Percentiles rank a stretch among this genome's conserved stretches.
Conservation (phyloP, 2,797 vertebrate species). For the Coregonus suidteri region DNA sequence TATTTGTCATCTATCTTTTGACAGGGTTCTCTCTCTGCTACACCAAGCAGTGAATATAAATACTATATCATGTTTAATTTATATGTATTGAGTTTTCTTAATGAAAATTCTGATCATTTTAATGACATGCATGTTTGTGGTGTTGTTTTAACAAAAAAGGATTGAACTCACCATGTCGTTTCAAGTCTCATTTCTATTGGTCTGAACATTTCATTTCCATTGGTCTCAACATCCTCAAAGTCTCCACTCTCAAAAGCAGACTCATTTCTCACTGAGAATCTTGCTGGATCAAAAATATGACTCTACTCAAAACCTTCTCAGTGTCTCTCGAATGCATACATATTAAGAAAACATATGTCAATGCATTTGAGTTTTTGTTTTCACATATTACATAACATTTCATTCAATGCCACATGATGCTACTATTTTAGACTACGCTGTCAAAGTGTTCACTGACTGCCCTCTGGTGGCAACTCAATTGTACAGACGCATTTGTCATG, state of each 20-base stretch:
- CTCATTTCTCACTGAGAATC: conserved; percentile 4
- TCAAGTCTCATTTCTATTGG: conserved; percentile 31
- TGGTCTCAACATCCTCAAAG: conserved; percentile 45
- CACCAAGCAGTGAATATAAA: no score
- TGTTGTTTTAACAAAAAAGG: not conserved
- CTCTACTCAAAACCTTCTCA: not conserved
- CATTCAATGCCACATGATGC: not conserved
- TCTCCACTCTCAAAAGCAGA: conserved; percentile 48
- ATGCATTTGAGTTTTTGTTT: no score
- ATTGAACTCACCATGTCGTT: conserved; percentile 33
- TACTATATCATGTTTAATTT: no score
- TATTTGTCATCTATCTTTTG: no score
- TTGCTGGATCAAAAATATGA: conserved; percentile 34
- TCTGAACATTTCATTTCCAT: conserved; percentile 24
- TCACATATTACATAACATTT: not conserved
- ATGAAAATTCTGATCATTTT: no score
- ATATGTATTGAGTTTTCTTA: no score
- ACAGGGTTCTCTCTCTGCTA: no score
- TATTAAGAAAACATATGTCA: not conserved
- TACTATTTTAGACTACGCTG: not conserved
- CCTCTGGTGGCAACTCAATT: not conserved
- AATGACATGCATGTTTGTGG: no score
- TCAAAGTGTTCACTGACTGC: not conserved
- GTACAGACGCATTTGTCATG: not conserved
- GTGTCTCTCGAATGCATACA: not conserved